Conservation (phyloP, 1,140 invertebrate genomes). For the Meloidogyne floridensis region DNA sequence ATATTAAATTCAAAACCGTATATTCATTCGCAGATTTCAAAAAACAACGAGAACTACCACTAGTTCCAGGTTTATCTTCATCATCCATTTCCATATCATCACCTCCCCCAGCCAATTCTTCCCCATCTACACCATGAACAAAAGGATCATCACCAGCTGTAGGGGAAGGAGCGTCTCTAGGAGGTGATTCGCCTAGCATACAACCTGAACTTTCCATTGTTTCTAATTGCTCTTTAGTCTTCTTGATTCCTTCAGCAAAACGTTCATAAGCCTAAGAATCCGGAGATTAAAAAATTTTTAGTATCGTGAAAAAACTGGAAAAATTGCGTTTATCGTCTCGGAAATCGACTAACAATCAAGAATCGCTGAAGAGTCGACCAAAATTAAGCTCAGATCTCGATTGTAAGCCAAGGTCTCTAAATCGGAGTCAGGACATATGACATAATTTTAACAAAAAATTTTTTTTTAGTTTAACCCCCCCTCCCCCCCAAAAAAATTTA, state of each 20-base stretch:
- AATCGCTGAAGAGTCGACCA: too few relatives aligned
- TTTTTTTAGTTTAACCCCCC: too few relatives aligned
- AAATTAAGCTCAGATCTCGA: too few relatives aligned
- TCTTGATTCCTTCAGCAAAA: slow-evolving; percentile 45
- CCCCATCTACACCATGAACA: slow-evolving; percentile 32
- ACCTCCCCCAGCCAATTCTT: slow-evolving; percentile 17
- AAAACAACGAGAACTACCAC: slow-evolving; percentile 16
- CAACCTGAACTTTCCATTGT: slow-evolving; percentile 37
- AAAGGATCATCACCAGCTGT: slow-evolving; percentile 47
- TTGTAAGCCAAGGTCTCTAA: too few relatives aligned
- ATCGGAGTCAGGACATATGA: too few relatives aligned
- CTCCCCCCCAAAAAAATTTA: slow-evolving; percentile 16
- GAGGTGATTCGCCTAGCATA: slow-evolving; percentile 42
- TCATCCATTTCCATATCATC: slow-evolving; percentile 62
- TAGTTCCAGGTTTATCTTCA: slow-evolving; percentile 49
- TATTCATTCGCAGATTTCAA: slow-evolving; percentile 40
- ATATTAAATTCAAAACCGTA: slow-evolving; percentile 32
- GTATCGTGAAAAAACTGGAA: too few relatives aligned
- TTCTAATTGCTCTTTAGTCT: slow-evolving; percentile 40
- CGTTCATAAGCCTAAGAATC: slow-evolving; percentile 49
- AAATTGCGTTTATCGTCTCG: too few relatives aligned
- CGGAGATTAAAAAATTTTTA: slow-evolving; percentile 4
- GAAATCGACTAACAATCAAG: too few relatives aligned
- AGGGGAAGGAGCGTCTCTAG: slow-evolving; percentile 55
- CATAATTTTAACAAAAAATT: slow-evolving; percentile 6